Conservation (phyloP, 2,113 vertebrate species). For the Xenopus tropicalis region UCB_Xtro_10.0 CM004443.2:27252501-27253000, state of each 20-base stretch:
- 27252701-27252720: conserved; percentile 66
- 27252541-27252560: conserved; percentile 70
- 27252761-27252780: conserved; percentile 59
- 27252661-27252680: conserved; percentile 69
- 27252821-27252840: conserved; percentile 56
- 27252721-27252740: conserved; percentile 66
- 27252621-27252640: conserved; percentile 76
- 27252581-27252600: conserved; percentile 67
- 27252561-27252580: conserved; percentile 70
- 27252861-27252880: conserved; percentile 2
- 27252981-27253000: too few relatives aligned
- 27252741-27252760: conserved; percentile 64
- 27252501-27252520: conserved; percentile 58
- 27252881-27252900: neutral
- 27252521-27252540: conserved; percentile 60
- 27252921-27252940: neutral
- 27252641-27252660: conserved; percentile 67
- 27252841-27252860: conserved; percentile 38
- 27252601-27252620: conserved; percentile 68
- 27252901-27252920: neutral
- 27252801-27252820: conserved; percentile 59
- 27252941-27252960: neutral
- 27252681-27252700: conserved; percentile 71
- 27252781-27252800: conserved; percentile 57
- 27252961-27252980: too few relatives aligned